These are phyloP conservation scores for Phyllotis vaccarum DNA, from an alignment of 2,797 vertebrate species.

Conservation along the genomic window DNA sequence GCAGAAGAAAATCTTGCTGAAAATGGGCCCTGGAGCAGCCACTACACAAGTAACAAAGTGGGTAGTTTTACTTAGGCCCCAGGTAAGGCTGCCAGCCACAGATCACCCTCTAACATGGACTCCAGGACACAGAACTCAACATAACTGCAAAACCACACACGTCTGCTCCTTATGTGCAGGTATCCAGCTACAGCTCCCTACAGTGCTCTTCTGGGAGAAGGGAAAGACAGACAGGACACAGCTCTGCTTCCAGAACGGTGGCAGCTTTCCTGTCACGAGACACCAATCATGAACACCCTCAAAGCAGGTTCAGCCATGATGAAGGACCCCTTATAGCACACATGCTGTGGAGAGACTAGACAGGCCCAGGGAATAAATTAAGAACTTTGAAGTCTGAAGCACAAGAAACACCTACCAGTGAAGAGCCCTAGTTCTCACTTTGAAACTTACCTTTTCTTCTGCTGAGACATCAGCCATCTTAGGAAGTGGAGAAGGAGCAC, in stretches of 20 bases:
- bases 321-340: rapidly evolving
- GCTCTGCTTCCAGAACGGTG: neutral
- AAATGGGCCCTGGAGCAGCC: rapidly evolving
- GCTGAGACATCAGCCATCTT: conserved; percentile 95
- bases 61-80: rapidly evolving
- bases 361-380: too few species aligned
- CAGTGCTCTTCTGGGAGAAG: neutral
- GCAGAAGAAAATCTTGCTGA: rapidly evolving
- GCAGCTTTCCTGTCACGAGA: neutral
- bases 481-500: conserved; percentile 91
- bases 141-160: neutral
- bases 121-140: too few species aligned
- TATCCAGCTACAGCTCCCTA: neutral
- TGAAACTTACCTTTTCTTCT: conserved; percentile 94
- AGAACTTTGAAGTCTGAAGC: neutral
- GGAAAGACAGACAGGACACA: neutral
- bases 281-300: neutral
- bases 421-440: neutral
- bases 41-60: rapidly evolving
- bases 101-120: neutral
- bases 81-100: rapidly evolving
- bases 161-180: too few species aligned
- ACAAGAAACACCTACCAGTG: neutral
- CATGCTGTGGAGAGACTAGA: rapidly evolving
- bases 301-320: rapidly evolving